Evolutionary conservation across 2,888 invertebrate genomes (phyloP).

Genomic region (Amblyteles armatorius): DNA sequence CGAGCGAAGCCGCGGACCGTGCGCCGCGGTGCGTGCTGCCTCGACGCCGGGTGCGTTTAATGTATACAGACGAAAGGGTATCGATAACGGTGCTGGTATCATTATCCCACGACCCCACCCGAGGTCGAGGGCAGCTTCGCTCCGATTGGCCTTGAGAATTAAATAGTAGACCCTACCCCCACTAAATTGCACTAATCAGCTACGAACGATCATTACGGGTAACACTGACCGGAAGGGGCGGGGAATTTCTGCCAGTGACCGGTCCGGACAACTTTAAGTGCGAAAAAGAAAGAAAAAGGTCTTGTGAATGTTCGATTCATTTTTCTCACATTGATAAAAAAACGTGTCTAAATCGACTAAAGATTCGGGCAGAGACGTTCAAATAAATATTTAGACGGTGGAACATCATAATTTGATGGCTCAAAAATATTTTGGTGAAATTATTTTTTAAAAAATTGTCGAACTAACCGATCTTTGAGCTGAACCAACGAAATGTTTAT

Average conservation of each 20-base stretch:
- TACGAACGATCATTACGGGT: background rate
- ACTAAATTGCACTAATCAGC: background rate
- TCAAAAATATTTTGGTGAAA: no score
- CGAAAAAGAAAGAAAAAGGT: background rate
- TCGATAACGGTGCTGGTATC: constrained; percentile 62
- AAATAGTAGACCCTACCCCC: background rate
- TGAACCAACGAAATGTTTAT: no score
- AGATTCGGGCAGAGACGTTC: no score
- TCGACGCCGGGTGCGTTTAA: constrained; percentile 17
- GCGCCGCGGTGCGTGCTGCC: constrained; percentile 20
- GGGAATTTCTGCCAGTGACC: no score
- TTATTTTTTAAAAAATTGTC: no score
- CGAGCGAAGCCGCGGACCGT: constrained; percentile 31
- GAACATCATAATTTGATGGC: no score
- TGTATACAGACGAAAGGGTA: constrained; percentile 34
- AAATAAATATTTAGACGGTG: no score
- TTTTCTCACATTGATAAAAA: background rate
- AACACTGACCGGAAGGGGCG: no score
- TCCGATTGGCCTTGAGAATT: constrained; percentile 53
- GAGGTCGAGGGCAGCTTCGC: constrained; percentile 55
- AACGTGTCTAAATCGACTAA: no score
- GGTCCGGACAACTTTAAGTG: no score
- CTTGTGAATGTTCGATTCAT: background rate
- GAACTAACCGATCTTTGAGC: no score
- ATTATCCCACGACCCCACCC: constrained; percentile 59